Base-by-base conservation (phyloP, 2,888 invertebrate species). In the Cyrtodaria siliqua region DNA sequence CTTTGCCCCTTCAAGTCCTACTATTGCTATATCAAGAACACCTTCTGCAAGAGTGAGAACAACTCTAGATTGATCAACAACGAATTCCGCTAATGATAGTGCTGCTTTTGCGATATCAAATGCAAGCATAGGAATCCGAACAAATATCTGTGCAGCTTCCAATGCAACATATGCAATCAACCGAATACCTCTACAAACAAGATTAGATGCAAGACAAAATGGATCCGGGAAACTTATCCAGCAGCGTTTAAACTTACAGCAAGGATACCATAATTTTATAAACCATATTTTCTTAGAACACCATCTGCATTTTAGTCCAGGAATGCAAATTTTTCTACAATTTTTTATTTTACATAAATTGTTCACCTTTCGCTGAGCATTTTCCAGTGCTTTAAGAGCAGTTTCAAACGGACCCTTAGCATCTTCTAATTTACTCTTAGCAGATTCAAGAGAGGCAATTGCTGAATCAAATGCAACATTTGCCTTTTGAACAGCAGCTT, bases 11-110 rank as follows among this genome's bases (percentile, higher is more conserved):
- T 80, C 79, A 0, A 83, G 47, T 12, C 71, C 72, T 29, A 78
- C 9, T 33, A 72, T 60, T 3, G 79, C 79, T 6, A 79, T 16
- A 38, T 74, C 74, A 0, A 83, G 23, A 12, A 52, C 57, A 14
- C 56, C 77, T 24, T 50, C 57, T 9, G 79, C 83, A 3, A 82
- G n/a, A 20, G 61, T 47, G 6, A 84, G 47, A 1, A 80, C 71
- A n/a, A 80, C 69, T 8, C 80, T 56, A 2, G 84, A 69, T 26
- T 82, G 78, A 47, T 84, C 82, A 20, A 82, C 82, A n/a, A 76
- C 67, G 29, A 78, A 20, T 42, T 82, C 78, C 4, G 78, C 82
- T 2, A 64, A 63, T 0, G 73, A 62, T 18, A 84, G 50, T 9
- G 68, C 76, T 14, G 16, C 26, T 59, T 84, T 82, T 16, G 82